Evolutionary conservation across 2,113 vertebrate genomes (phyloP).

Genomic region (Speoplatyrhinus poulsoni): DNA sequence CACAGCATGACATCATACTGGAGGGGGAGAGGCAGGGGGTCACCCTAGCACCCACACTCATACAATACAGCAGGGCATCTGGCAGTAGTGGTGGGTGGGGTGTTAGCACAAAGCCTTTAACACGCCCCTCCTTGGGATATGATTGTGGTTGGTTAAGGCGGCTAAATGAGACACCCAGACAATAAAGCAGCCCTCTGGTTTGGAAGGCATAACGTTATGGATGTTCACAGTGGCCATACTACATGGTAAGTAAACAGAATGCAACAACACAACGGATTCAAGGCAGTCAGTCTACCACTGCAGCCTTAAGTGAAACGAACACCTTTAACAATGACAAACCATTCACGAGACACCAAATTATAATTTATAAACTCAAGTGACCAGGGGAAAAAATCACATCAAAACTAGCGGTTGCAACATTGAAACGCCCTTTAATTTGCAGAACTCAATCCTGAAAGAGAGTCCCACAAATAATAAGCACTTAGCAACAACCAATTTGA

Average conservation of each 20-base stretch:
- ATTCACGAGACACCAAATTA: constrained; percentile 59
- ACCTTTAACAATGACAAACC: not conserved
- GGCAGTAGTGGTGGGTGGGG: constrained; percentile 52
- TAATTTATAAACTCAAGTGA: constrained; percentile 40
- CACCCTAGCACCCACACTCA: constrained; percentile 47
- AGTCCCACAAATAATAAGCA: too few species aligned
- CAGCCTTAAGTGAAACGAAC: not conserved
- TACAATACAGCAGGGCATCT: constrained; percentile 75
- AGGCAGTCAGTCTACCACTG: not conserved
- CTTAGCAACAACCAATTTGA: too few species aligned
- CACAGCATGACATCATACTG: constrained; percentile 66
- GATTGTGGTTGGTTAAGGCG: constrained; percentile 68
- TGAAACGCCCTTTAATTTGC: too few species aligned
- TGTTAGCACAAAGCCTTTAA: constrained; percentile 65
- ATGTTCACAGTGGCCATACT: too few species aligned
- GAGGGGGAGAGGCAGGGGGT: constrained; percentile 27
- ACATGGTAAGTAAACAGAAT: not conserved
- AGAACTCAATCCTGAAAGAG: too few species aligned
- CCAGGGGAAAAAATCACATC: too few species aligned
- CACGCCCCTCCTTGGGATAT: constrained; percentile 63
- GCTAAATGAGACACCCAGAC: constrained; percentile 33
- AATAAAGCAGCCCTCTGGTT: not conserved
- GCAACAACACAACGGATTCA: not conserved
- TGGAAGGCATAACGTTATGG: not conserved
- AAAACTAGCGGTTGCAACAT: too few species aligned